These are phyloP conservation scores for Chymomyza fuscimana DNA, from an alignment of 2,888 invertebrate species.

Conservation along the genomic window DNA sequence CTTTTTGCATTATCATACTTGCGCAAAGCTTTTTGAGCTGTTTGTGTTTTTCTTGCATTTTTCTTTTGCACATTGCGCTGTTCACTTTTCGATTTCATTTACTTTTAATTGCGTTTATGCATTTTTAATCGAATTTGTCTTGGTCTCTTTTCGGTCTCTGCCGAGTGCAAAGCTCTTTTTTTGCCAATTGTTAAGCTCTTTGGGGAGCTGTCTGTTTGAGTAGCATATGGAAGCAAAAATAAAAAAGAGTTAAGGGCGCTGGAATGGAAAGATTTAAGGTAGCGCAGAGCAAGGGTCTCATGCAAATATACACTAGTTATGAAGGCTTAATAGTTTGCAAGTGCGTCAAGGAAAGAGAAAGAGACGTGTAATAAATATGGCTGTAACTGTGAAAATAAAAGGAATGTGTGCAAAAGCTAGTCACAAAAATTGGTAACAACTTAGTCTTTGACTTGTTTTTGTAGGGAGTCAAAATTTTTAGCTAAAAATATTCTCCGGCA, in stretches of 20 bases:
- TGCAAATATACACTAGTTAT: not conserved
- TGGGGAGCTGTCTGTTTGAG: not conserved
- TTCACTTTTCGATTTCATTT: constrained; percentile 19
- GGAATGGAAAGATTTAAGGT: not conserved
- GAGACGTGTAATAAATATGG: too few species aligned
- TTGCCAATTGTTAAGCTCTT: not conserved
- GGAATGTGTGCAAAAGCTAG: too few species aligned
- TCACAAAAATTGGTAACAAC: too few species aligned
- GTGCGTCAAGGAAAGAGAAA: not conserved
- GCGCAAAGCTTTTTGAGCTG: not conserved
- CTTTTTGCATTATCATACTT: constrained; percentile 44
- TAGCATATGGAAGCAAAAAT: not conserved
- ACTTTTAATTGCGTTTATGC: constrained; percentile 49
- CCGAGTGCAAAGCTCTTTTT: not conserved
- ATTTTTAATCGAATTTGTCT: constrained; percentile 51
- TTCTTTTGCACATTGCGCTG: not conserved
- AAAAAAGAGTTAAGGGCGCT: not conserved
- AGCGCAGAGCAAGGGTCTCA: not conserved
- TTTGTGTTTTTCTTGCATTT: constrained; percentile 5
- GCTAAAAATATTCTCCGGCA: too few species aligned
- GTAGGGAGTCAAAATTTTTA: too few species aligned
- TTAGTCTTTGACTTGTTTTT: too few species aligned
- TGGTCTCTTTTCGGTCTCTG: constrained; percentile 10
- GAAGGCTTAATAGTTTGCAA: not conserved
- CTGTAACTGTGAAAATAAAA: too few species aligned